Percentiles rank a stretch among this genome's conserved stretches.
phyloP scores from a whole-genome alignment of 1,140 invertebrate genomes.

The Dreissena polymorpha region DNA sequence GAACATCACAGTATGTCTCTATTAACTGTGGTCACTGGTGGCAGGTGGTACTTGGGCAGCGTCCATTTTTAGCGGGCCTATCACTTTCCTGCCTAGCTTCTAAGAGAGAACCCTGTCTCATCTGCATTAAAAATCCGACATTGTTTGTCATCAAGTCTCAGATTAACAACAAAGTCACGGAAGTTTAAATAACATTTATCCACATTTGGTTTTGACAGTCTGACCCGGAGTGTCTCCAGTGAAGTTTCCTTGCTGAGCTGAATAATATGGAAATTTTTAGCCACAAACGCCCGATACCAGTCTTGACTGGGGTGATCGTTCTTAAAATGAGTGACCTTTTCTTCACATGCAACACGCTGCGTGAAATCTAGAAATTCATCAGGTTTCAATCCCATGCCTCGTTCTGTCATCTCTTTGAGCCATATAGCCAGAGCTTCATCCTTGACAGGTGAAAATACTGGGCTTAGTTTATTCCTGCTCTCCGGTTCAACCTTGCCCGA shows the following conservation, averaged over 20 bases:
- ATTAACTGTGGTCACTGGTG: no score
- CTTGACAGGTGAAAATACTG: neutral
- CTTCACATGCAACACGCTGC: neutral
- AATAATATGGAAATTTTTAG: neutral
- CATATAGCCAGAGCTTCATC: neutral
- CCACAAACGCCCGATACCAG: neutral
- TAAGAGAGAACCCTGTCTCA: constrained; percentile 14
- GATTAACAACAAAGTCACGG: neutral
- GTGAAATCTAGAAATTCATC: neutral
- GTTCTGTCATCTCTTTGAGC: neutral
- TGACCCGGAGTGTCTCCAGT: neutral
- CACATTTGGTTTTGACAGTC: neutral
- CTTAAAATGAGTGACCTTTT: neutral
- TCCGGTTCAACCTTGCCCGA: neutral
- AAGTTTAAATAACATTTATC: neutral
- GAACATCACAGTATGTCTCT: no score
- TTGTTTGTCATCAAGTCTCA: neutral
- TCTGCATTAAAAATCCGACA: constrained; percentile 6
- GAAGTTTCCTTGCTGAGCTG: neutral
- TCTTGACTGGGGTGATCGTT: neutral
- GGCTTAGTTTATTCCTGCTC: neutral
- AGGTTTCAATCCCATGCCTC: constrained; percentile 9
- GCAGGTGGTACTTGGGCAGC: no score
- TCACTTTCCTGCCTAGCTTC: constrained; percentile 28
- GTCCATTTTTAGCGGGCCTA: constrained; percentile 34